A percentile compares a stretch with the other conserved stretches of the same genome.
Conservation (phyloP, 2,797 vertebrate species). For the Pterois miles region DNA sequence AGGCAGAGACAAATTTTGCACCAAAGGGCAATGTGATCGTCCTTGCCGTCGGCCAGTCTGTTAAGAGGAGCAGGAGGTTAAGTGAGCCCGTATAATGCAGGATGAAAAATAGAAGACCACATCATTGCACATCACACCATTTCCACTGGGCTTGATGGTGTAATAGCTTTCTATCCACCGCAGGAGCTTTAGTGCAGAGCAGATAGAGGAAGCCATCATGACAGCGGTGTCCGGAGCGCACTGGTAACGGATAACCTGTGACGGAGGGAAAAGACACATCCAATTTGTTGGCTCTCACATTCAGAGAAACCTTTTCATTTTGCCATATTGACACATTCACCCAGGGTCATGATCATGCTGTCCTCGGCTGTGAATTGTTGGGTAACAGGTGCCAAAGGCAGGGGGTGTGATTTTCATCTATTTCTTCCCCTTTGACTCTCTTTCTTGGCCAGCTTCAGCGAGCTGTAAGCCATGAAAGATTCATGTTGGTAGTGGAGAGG, state of each 20-base stretch:
- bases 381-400: constrained; percentile 52
- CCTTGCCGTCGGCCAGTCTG: constrained; percentile 43
- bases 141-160: constrained; percentile 61
- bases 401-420: constrained; percentile 8
- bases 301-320: constrained; percentile 31
- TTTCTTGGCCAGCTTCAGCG: constrained; percentile 30
- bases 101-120: constrained; percentile 51
- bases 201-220: constrained; percentile 73
- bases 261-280: constrained; percentile 51
- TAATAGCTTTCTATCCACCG: constrained; percentile 68
- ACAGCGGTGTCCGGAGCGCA: constrained; percentile 69
- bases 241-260: constrained; percentile 71
- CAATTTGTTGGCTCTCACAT: constrained; percentile 47
- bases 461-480: constrained; percentile 60
- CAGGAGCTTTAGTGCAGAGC: constrained; percentile 62
- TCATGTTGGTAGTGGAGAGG: constrained; percentile 51
- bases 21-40: constrained; percentile 56
- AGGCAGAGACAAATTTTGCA: constrained; percentile 30
- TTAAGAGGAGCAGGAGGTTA: constrained; percentile 68
- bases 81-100: constrained; percentile 62
- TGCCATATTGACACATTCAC: constrained; percentile 27
- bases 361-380: constrained; percentile 32
- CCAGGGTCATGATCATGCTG: constrained; percentile 24
- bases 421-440: constrained; percentile 3
- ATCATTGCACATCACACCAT: constrained; percentile 61